These are phyloP conservation scores for Neoascia interrupta DNA, from an alignment of 2,888 invertebrate species.

Conservation along the genomic window DNA sequence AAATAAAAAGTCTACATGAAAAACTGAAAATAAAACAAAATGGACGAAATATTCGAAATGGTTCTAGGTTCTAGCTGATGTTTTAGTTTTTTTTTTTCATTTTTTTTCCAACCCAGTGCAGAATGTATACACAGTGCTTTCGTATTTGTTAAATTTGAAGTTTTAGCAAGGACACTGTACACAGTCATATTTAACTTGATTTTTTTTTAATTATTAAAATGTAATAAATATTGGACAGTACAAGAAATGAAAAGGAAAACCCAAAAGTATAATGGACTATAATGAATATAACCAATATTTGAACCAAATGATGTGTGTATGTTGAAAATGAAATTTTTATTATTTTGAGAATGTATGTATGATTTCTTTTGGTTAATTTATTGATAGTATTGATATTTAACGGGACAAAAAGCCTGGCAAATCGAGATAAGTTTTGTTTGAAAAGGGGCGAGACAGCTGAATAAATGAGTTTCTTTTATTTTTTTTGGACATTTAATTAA, in stretches of 20 bases:
- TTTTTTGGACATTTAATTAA: no score
- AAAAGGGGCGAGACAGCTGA: constrained; percentile 76
- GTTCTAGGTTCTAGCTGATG: neutral
- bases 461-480: constrained; percentile 74
- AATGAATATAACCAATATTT: constrained; percentile 37
- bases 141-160: constrained; percentile 35
- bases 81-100: constrained; percentile 69
- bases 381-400: constrained; percentile 42
- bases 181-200: constrained; percentile 25
- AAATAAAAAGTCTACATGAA: no score
- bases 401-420: constrained; percentile 80
- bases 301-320: constrained; percentile 38
- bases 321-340: constrained; percentile 31
- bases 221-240: constrained; percentile 24
- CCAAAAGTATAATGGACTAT: constrained; percentile 4
- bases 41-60: no score
- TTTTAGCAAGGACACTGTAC: constrained; percentile 60
- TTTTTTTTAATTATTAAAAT: constrained; percentile 9
- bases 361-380: constrained; percentile 49
- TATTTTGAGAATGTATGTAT: constrained; percentile 22
- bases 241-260: constrained; percentile 30
- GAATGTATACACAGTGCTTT: constrained; percentile 68
- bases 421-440: constrained; percentile 79
- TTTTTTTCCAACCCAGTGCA: constrained; percentile 70
- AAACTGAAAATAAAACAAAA: constrained; percentile 17